Percentiles rank a stretch among this genome's conserved stretches.
These are phyloP conservation scores for Cranoglanis bouderius DNA, from an alignment of 2,113 vertebrate species.

Conservation along the genomic window DNA sequence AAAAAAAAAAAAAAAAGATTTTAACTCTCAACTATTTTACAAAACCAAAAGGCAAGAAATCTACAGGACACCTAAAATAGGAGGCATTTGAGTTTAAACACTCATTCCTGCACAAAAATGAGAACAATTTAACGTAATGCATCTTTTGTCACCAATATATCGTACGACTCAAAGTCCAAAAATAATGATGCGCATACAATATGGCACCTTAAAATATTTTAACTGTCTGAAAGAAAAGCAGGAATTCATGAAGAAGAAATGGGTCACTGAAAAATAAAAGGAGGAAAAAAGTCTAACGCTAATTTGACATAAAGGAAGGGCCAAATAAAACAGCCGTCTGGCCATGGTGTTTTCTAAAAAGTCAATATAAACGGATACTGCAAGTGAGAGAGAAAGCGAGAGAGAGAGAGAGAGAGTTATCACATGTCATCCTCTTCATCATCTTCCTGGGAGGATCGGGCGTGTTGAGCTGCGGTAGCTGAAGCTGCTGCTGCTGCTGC, in stretches of 20 bases:
- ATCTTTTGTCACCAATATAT: slow-evolving; percentile 12
- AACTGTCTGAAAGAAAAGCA: slow-evolving; percentile 20
- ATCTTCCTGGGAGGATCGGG: slow-evolving; percentile 96
- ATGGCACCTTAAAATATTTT: slow-evolving; percentile 20
- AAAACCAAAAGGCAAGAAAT: slow-evolving; percentile 43
- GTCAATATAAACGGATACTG: slow-evolving; percentile 55
- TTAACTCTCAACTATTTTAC: slow-evolving; percentile 40
- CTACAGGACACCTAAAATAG: slow-evolving; percentile 49
- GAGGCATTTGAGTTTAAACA: slow-evolving; percentile 31
- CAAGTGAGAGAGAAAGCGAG: slow-evolving; percentile 29
- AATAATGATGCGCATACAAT: slow-evolving; percentile 26
- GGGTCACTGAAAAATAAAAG: slow-evolving; percentile 5
- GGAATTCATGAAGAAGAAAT: not conserved
- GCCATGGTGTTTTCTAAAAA: slow-evolving; percentile 34
- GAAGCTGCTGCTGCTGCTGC: slow-evolving; percentile 91
- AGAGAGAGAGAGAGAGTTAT: slow-evolving; percentile 67
- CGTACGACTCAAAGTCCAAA: slow-evolving; percentile 8
- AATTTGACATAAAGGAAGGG: slow-evolving; percentile 21
- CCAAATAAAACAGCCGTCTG: slow-evolving; percentile 34
- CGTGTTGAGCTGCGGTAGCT: slow-evolving; percentile 89
- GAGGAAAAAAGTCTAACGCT: not conserved
- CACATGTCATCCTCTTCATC: slow-evolving; percentile 98
- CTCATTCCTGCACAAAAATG: slow-evolving; percentile 38
- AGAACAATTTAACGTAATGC: slow-evolving; percentile 24
- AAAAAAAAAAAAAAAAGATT: slow-evolving; percentile 17